Evolutionary conservation across 2,797 vertebrate genomes (phyloP), one percentile per base, ranked within the genome.

Genomic region (Anolis apletophallus): DNA sequence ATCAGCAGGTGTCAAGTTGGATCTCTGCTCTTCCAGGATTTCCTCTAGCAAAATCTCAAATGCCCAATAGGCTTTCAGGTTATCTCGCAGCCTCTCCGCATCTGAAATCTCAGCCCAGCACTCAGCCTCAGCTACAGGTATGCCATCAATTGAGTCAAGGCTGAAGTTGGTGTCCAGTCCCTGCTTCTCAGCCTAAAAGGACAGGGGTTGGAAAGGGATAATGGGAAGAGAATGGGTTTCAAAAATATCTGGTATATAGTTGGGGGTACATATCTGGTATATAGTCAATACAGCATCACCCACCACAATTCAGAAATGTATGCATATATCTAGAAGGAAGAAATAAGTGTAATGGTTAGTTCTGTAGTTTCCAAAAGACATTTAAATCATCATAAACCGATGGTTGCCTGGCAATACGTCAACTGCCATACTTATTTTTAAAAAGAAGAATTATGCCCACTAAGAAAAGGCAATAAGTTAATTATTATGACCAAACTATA

Each of bases 11-110:
- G 94, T 95, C 29, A 96, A 91, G 85, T 93, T 93, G 3, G 93
- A 91, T 81, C 50, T 92, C 82, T 96, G 96, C 76, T 95, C 95
- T 87, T 97, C 96, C 89, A 97, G 83, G 87, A 97, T 94, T 91
- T 92, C 93, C 6, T 93, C 87, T 92, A 97, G 55, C 92, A 97
- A 90, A 1, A n/a, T 1, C 0, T 94, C 95, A 92, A 96, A 96
- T 54, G 93, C 85, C 0, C 96, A 94, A 26, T 97, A 97, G 0
- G 96, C 96, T 0, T 89, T 91, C 83, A 97, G 94, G 89, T 96
- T 96, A 89, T 95, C 94, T 73, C 92, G 89, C 50, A 97, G 93
- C 46, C 95, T 88, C 87, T 96, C 95, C 0, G 94, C 95, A 83
- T 93, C 95, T 0, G 94, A 94, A 91, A 95, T 91, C 90, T 97